phyloP scores from a whole-genome alignment of 2,113 vertebrate species.

The Corythornis cristatus region DNA sequence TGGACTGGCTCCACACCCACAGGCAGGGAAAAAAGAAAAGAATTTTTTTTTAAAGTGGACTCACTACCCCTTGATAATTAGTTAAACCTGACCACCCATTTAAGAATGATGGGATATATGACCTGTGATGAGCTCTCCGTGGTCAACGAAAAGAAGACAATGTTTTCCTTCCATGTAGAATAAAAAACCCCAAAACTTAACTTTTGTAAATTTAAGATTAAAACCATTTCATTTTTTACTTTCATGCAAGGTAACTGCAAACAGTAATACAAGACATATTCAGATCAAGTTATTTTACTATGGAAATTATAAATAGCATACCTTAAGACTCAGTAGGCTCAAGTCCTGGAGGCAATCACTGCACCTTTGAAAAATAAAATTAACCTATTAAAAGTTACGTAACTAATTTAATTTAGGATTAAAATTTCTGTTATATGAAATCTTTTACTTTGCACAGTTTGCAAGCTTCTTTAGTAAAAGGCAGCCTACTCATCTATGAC shows the following conservation, averaged over 20 bases:
- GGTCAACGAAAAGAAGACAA: not conserved
- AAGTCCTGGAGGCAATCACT: not conserved
- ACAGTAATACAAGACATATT: not conserved
- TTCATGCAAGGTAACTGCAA: not conserved
- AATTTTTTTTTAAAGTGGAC: too few species aligned
- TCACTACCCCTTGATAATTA: not conserved
- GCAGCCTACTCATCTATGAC: not conserved
- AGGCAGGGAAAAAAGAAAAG: too few species aligned
- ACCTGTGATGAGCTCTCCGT: not conserved
- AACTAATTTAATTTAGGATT: not conserved
- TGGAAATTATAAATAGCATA: not conserved
- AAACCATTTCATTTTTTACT: not conserved
- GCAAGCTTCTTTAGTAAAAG: not conserved
- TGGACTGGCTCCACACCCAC: too few species aligned
- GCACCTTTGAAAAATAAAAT: slow-evolving; percentile 47
- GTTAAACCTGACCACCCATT: not conserved
- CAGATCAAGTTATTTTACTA: not conserved
- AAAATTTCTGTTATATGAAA: not conserved
- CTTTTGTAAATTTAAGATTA: not conserved
- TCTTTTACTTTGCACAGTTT: not conserved
- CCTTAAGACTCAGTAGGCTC: not conserved
- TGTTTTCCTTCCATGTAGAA: not conserved
- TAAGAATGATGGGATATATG: not conserved
- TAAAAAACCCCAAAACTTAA: not conserved
- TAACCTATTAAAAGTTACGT: not conserved